Base-by-base conservation (phyloP, 2,113 vertebrate species). In the Eonycteris spelaea region DNA sequence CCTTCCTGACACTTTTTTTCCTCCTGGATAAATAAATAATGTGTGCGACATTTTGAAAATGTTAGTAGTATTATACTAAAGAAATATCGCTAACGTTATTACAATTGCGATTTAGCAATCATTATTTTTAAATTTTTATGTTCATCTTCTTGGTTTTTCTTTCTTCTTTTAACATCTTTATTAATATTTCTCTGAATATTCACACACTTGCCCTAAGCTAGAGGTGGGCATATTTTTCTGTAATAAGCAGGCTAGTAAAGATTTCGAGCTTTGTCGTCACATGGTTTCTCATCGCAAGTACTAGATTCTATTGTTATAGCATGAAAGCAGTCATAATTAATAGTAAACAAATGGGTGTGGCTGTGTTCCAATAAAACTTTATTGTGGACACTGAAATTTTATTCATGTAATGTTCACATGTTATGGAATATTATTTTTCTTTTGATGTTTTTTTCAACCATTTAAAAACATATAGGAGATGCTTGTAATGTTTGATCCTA, bases 131-230 rank as follows among this genome's bases (percentile, higher is more conserved):
- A 28, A n/a, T 80, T 59, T 55, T 35, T 33, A 48, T 28, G 3
- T 38, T 40, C 68, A 51, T 91, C 51, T 65, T 83, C 33, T 88
- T 91, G 2, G 1, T 51, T 59, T 10, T 48, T 61, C 35, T 88
- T 91, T 78, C n/a, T 78, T 1, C 7, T 59, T 71, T 95, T 78
- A 13, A 86, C 19, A 28, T 26, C 40, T 84, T 93, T 33, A 22
- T 7, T 40, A n/a, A 73, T 61, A 26, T 68, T 55, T 61, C 48
- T 78, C 35, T 86, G 43, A 45, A 7, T 51, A 38, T 13, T 59
- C 43, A 45, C 43, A 38, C 53, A 3, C 30, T 91, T 67, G 28
- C 21, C 78, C 16, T 38, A 71, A 43, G 61, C 21, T 13, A 71
- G 1, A 3, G 14, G 15, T 40, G 53, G 61, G 26, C 59, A 19